phyloP scores from a whole-genome alignment of 2,797 vertebrate species.

The Notoglanidium macrostoma region DNA sequence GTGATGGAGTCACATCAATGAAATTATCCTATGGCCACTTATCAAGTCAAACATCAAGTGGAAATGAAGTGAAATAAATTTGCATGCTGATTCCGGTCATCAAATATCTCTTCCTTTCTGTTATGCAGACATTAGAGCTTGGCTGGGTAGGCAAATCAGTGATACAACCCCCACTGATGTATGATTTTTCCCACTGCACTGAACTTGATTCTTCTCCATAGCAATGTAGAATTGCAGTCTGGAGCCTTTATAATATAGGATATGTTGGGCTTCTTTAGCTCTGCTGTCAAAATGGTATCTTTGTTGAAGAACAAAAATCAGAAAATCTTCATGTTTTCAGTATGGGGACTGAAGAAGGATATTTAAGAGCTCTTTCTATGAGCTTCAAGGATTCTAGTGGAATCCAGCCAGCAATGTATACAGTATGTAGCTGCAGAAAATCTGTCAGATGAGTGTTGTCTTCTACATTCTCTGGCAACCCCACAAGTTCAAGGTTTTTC shows the following conservation, averaged over 20 bases:
- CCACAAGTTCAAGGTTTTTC: background rate
- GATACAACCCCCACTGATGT: background rate
- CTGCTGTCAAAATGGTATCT: background rate
- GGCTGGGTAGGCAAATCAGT: background rate
- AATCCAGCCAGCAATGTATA: background rate
- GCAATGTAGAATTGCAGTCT: background rate
- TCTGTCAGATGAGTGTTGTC: background rate
- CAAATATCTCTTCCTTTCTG: background rate
- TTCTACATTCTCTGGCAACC: background rate
- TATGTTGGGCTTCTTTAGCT: background rate
- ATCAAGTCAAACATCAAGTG: background rate
- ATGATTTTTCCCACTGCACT: background rate
- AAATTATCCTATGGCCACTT: background rate
- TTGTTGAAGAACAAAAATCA: background rate
- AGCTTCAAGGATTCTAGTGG: background rate
- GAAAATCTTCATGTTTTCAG: background rate
- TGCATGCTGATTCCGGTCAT: background rate
- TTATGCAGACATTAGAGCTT: background rate
- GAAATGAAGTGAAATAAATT: background rate
- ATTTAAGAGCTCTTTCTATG: background rate
- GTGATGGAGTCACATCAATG: background rate
- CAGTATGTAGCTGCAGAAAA: background rate
- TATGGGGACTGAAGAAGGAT: background rate
- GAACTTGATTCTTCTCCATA: background rate
- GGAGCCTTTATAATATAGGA: background rate